Evolutionary conservation across 2,888 invertebrate genomes (phyloP).

Genomic region (Achlya flavicornis): DNA sequence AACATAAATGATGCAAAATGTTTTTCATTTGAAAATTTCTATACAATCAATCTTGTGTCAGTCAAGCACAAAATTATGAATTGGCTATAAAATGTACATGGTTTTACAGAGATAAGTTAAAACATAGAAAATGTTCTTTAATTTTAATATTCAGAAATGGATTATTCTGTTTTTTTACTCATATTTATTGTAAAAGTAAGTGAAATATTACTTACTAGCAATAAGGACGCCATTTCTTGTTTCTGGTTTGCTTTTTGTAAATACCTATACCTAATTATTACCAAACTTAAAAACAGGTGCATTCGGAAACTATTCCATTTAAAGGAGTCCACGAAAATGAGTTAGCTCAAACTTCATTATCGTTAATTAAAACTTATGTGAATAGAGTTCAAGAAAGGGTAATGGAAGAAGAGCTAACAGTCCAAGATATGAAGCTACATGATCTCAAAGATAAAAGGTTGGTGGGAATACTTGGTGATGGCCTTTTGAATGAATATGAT

Average conservation of each 20-base stretch:
- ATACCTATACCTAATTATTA: too few species aligned
- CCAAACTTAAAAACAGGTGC: background rate
- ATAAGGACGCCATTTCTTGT: background rate
- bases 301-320: background rate
- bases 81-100: background rate
- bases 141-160: background rate
- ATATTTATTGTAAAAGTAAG: background rate
- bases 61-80: constrained; percentile 12
- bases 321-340: background rate
- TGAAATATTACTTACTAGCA: background rate
- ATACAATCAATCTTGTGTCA: background rate
- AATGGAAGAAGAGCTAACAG: too few species aligned
- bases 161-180: background rate
- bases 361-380: background rate
- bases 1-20: background rate
- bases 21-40: background rate
- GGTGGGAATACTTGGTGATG: too few species aligned
- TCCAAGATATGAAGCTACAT: too few species aligned
- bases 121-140: background rate
- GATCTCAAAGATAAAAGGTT: too few species aligned
- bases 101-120: too few species aligned
- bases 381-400: background rate
- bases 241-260: too few species aligned
- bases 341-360: background rate
- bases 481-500: background rate